Base-by-base conservation (phyloP, 1,140 invertebrate species). In the Drosophila tsacasi region DNA sequence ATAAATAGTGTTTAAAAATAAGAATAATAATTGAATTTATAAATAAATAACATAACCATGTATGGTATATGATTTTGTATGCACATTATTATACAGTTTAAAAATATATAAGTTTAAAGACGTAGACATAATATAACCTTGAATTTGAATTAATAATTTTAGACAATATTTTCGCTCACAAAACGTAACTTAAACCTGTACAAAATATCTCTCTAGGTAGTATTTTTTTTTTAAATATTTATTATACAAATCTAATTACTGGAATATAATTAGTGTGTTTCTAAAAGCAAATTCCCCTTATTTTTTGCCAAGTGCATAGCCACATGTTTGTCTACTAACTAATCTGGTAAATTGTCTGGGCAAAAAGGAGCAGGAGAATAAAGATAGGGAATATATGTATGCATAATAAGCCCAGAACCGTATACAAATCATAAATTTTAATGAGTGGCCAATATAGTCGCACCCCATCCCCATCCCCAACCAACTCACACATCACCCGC, bases 341-440 rank as follows among this genome's bases (percentile, higher is more conserved):
- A 89, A 89, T 90, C 85, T 89, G 86, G 79, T 90, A 90, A 89
- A 90, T 89, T 81, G 85, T 83, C 74, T 76, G 77, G 76, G 55
- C 78, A 75, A 74, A 80, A 87, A 65, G 62, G 44, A 44, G 61
- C 55, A 59, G 15, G 21, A 32, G 61, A 39, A 49, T 54, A 61
- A 68, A 52, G 27, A 39, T 58, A 66, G 30, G 47, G 71, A 57
- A 52, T 40, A 72, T 81, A 75, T 63, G 40, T 79, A 71, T 81
- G 78, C 81, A 84, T 87, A 87, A 87, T 89, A 82, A 89, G 83
- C 57, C 73, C 77, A 67, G 61, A 78, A 79, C 73, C 49, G 75
- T 81, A 85, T 90, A 90, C 81, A 90, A 89, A 89, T 89, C 84
- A 89, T 90, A 89, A 84, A 89, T 89, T 89, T 90, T 90, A 89